Evolutionary conservation across 2,113 vertebrate genomes (phyloP).

Genomic region (Vulpes ferrilata): DNA sequence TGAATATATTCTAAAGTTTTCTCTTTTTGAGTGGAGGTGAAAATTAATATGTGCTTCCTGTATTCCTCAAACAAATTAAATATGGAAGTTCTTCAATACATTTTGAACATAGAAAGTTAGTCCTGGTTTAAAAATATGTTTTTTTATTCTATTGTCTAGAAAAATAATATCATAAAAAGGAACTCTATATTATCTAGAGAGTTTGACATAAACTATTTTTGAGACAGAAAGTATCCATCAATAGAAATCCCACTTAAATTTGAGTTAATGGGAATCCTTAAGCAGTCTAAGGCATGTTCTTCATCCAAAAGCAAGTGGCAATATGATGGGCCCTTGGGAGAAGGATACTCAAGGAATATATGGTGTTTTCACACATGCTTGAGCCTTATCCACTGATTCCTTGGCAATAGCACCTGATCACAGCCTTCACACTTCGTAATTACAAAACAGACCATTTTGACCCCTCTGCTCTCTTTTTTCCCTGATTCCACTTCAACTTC

Average conservation of each 20-base stretch:
- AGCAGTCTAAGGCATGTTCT: neutral
- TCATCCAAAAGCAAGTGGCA: neutral
- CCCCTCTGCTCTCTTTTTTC: neutral
- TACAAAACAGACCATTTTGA: constrained; percentile 10
- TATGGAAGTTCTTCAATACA: neutral
- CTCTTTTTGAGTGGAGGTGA: neutral
- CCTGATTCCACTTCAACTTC: neutral
- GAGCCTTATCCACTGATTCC: neutral
- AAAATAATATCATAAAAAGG: neutral
- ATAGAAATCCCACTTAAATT: neutral
- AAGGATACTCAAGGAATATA: neutral
- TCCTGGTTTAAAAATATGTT: neutral
- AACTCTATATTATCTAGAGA: constrained; percentile 1
- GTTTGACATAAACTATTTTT: neutral
- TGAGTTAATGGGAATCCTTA: neutral
- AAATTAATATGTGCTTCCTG: neutral
- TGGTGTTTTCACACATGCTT: constrained; percentile 11
- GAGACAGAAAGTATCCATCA: neutral
- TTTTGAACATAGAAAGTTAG: constrained; percentile 7
- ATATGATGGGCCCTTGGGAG: neutral
- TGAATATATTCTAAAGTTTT: neutral
- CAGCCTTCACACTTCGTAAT: neutral
- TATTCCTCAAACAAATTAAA: neutral
- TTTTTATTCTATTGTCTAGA: neutral
- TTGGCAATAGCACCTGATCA: neutral